Evolutionary conservation across 2,113 vertebrate species (phyloP).

Genomic region (Macrotus californicus): DNA sequence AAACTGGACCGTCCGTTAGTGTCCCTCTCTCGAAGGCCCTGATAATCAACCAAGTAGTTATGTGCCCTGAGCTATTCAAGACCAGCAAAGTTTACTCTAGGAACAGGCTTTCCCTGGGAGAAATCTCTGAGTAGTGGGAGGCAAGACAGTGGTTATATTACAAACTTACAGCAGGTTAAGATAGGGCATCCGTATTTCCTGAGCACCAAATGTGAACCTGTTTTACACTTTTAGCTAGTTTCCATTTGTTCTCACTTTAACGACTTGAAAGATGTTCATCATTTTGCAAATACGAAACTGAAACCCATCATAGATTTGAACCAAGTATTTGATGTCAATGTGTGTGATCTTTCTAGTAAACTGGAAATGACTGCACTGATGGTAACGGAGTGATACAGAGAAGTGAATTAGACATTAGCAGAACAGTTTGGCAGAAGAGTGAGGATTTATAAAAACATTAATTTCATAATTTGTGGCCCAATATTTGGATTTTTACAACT

Average conservation of each 20-base stretch:
- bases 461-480: neutral
- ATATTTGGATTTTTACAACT: neutral
- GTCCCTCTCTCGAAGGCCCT: neutral
- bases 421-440: neutral
- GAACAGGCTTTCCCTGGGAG: neutral
- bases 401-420: neutral
- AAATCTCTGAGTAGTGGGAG: neutral
- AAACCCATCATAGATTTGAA: neutral
- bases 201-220: neutral
- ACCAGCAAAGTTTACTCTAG: neutral
- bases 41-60: neutral
- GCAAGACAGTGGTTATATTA: neutral
- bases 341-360: neutral
- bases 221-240: neutral
- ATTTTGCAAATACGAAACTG: neutral
- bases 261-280: neutral
- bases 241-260: neutral
- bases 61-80: neutral
- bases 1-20: neutral
- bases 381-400: neutral
- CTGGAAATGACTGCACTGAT: neutral
- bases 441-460: neutral
- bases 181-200: neutral
- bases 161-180: neutral
- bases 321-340: neutral